Evolutionary conservation across 2,797 vertebrate species (phyloP).

Genomic region (Gastrophryne carolinensis): DNA sequence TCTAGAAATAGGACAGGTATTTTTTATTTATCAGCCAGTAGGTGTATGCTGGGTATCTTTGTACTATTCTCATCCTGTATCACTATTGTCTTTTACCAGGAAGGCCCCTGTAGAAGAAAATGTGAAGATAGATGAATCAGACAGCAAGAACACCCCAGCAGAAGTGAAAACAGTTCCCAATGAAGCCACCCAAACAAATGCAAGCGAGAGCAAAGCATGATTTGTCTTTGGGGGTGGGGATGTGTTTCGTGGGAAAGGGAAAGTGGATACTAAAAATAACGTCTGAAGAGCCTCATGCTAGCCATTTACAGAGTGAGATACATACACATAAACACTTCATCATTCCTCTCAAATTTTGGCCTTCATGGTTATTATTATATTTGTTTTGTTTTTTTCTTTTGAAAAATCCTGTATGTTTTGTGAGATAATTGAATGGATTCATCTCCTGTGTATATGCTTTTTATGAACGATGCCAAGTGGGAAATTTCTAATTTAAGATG

Average conservation of each 20-base stretch:
- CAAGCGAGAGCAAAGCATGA: slow-evolving; percentile 90
- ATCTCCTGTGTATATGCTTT: slow-evolving; percentile 79
- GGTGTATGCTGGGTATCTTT: neutral
- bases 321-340: slow-evolving; percentile 64
- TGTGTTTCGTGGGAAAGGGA: slow-evolving; percentile 33
- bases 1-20: too few relatives aligned
- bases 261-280: slow-evolving; percentile 60
- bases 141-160: slow-evolving; percentile 74
- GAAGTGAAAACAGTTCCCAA: slow-evolving; percentile 84
- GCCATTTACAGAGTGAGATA: slow-evolving; percentile 58
- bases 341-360: slow-evolving; percentile 69
- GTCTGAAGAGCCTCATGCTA: slow-evolving; percentile 76
- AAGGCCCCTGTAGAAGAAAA: slow-evolving; percentile 81
- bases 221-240: slow-evolving; percentile 55
- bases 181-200: slow-evolving; percentile 85
- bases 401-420: slow-evolving; percentile 56
- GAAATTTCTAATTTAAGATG: slow-evolving; percentile 45
- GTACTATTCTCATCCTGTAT: neutral
- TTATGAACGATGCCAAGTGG: slow-evolving; percentile 67
- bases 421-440: slow-evolving; percentile 74
- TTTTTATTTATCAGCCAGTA: too few relatives aligned
- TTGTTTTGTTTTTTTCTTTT: slow-evolving; percentile 58
- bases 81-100: slow-evolving; percentile 67
- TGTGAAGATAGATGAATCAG: slow-evolving; percentile 74
- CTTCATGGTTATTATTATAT: slow-evolving; percentile 69